Conservation (phyloP, 2,797 vertebrate genomes). For the Danio kyathit region DNA sequence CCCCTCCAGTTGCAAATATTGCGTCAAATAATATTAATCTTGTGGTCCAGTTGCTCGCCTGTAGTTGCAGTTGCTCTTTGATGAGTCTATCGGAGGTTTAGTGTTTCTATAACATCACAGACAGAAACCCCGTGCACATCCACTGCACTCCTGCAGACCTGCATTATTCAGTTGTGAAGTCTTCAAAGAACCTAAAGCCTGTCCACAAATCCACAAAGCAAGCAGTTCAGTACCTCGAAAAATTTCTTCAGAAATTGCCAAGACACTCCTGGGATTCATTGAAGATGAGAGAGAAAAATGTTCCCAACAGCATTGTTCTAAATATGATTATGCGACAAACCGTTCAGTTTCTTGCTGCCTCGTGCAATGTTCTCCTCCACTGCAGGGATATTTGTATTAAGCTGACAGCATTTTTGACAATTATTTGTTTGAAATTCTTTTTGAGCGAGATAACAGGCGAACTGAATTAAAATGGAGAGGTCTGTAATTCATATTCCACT, state of each 20-base stretch:
- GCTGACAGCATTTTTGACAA: constrained; percentile 9
- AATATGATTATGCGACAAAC: constrained; percentile 22
- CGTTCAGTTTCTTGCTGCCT: not conserved
- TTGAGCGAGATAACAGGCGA: constrained; percentile 41
- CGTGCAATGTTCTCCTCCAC: not conserved
- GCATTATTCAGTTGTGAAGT: constrained; percentile 40
- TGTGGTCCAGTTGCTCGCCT: constrained; percentile 21
- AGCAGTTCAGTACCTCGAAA: constrained; percentile 6
- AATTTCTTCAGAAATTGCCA: constrained; percentile 15
- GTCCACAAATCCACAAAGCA: constrained; percentile 37
- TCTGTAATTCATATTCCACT: constrained; percentile 45
- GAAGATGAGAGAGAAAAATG: constrained; percentile 7
- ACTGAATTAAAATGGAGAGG: constrained; percentile 28
- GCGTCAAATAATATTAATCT: constrained; percentile 42
- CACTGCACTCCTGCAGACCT: constrained; percentile 25
- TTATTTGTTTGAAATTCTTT: constrained; percentile 16
- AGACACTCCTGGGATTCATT: constrained; percentile 20
- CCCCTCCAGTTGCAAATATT: constrained; percentile 40
- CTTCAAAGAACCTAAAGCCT: constrained; percentile 36
- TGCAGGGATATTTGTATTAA: constrained; percentile 12
- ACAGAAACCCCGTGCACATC: constrained; percentile 24
- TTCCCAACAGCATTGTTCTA: constrained; percentile 11
- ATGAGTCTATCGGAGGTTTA: constrained; percentile 38
- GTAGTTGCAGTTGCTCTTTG: constrained; percentile 26
- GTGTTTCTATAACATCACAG: constrained; percentile 42